These are phyloP conservation scores for Drosophila dunni DNA, from an alignment of 1,140 invertebrate species.

Conservation along the genomic window DNA sequence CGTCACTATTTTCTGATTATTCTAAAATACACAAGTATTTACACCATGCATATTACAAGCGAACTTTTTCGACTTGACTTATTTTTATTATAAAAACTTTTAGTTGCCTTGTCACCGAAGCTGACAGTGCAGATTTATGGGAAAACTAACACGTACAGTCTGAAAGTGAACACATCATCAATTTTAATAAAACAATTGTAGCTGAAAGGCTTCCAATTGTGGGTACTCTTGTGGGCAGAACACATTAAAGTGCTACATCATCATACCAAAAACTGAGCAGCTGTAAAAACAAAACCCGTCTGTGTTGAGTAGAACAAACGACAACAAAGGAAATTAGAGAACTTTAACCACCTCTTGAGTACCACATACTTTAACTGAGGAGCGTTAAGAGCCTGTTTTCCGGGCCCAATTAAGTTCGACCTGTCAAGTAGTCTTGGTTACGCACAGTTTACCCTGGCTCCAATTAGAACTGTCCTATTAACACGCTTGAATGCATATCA, in stretches of 20 bases:
- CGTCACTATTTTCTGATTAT: no score
- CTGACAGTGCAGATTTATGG: conserved; percentile 25
- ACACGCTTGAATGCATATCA: conserved; percentile 13
- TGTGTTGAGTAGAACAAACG: not conserved
- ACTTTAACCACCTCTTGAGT: conserved; percentile 9
- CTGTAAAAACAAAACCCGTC: not conserved
- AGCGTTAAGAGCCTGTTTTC: conserved; percentile 3
- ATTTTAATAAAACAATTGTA: conserved; percentile 36
- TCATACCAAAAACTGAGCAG: no score
- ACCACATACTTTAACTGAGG: not conserved
- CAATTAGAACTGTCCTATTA: conserved; percentile 23
- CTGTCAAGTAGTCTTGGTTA: conserved; percentile 20
- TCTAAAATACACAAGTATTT: no score
- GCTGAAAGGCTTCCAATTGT: conserved; percentile 5
- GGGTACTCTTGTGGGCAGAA: not conserved
- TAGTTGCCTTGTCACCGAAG: not conserved
- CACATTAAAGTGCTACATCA: not conserved
- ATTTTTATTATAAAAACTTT: conserved; percentile 6
- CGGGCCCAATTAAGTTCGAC: conserved; percentile 22
- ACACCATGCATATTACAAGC: no score
- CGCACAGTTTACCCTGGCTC: conserved; percentile 18
- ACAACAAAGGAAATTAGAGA: not conserved
- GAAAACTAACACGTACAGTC: conserved; percentile 5
- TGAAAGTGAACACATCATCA: conserved; percentile 27
- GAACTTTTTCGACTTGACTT: not conserved